These are phyloP conservation scores for Diloba caeruleocephala DNA, from an alignment of 2,888 invertebrate species.

Conservation along the genomic window DNA sequence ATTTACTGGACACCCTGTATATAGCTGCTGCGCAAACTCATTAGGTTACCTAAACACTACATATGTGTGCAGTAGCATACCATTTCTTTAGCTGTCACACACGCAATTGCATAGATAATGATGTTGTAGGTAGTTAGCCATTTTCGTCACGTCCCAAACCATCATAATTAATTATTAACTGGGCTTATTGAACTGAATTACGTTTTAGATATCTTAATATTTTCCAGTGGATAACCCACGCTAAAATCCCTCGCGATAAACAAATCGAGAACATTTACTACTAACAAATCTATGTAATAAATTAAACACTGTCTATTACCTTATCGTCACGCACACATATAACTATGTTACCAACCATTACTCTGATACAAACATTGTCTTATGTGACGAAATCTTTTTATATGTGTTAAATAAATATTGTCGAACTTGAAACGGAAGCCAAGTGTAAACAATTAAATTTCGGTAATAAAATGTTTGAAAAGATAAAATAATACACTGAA, in stretches of 20 bases:
- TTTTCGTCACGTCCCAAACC: too few species aligned
- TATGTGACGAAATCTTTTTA: constrained; percentile 45
- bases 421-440: constrained; percentile 60
- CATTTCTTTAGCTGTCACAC: too few species aligned
- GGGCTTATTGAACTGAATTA: too few species aligned
- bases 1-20: too few species aligned
- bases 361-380: constrained; percentile 18
- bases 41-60: too few species aligned
- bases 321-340: constrained; percentile 41
- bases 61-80: too few species aligned
- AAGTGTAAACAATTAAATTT: constrained; percentile 52
- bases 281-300: constrained; percentile 45
- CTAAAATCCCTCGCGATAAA: constrained; percentile 32
- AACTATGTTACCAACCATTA: constrained; percentile 13
- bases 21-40: too few species aligned
- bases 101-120: too few species aligned
- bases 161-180: too few species aligned
- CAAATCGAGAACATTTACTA: constrained; percentile 26
- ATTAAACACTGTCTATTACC: constrained; percentile 51
- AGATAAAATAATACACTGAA: constrained; percentile 24
- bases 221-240: not conserved
- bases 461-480: constrained; percentile 24
- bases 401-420: constrained; percentile 50
- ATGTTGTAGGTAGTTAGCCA: too few species aligned
- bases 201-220: not conserved